Conservation (phyloP, 2,888 invertebrate species). For the Galeopsomyia nigrocyanea region DNA sequence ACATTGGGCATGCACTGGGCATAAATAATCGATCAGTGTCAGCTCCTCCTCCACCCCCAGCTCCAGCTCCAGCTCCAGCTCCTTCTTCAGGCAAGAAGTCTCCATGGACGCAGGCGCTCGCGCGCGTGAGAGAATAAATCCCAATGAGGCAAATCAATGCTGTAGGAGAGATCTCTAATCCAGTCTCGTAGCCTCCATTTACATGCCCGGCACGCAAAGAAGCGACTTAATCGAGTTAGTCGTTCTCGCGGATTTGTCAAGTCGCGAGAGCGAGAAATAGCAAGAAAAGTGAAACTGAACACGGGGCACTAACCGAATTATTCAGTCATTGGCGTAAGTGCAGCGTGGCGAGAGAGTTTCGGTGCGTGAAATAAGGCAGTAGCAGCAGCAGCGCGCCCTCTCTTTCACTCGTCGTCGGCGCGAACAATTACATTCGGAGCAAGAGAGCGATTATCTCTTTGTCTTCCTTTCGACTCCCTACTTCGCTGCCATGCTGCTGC, state of each 20-base stretch:
- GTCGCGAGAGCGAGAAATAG: neutral
- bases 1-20: neutral
- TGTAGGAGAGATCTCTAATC: neutral
- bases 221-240: conserved; percentile 25
- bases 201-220: conserved; percentile 5
- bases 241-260: conserved; percentile 24
- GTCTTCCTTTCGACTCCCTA: too few species aligned
- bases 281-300: conserved; percentile 37
- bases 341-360: neutral
- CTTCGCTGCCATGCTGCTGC: too few species aligned
- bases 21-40: conserved; percentile 34
- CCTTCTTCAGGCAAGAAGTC: neutral
- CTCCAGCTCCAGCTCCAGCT: too few species aligned
- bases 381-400: too few species aligned
- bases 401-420: too few species aligned
- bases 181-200: neutral
- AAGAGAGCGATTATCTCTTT: too few species aligned
- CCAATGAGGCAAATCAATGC: conserved; percentile 41
- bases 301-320: conserved; percentile 34
- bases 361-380: too few species aligned
- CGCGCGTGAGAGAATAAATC: conserved; percentile 25
- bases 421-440: too few species aligned
- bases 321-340: conserved; percentile 32
- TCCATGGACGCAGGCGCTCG: neutral
- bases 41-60: neutral